Evolutionary conservation across 92 coral and sea anemone genomes (phyloP).

Genomic region (Muricea muricata): DNA sequence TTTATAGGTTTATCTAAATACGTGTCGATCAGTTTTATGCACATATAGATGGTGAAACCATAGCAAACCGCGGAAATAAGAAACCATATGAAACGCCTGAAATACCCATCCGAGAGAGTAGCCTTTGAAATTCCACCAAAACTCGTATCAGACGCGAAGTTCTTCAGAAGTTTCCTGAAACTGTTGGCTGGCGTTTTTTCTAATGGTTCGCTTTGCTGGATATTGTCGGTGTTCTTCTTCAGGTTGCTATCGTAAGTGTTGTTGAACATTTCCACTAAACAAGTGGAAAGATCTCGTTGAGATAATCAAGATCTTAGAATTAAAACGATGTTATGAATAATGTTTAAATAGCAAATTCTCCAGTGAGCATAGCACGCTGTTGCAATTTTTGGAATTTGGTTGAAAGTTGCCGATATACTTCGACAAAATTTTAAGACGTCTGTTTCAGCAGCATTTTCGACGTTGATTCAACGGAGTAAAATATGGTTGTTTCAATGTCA

Average conservation of each 20-base stretch:
- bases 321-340: no score
- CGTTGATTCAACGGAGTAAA: no score
- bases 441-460: no score
- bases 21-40: not conserved
- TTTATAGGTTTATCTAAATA: not conserved
- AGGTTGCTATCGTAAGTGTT: not conserved
- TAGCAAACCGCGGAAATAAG: slow-evolving; percentile 18
- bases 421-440: no score
- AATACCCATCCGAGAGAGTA: not conserved
- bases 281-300: no score
- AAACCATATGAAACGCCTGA: slow-evolving; percentile 9
- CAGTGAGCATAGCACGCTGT: no score
- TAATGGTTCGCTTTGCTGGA: not conserved
- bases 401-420: no score
- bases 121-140: slow-evolving; percentile 34
- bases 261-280: slow-evolving; percentile 17
- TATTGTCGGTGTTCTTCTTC: not conserved
- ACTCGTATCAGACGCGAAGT: slow-evolving; percentile 27
- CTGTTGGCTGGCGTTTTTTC: slow-evolving; percentile 13
- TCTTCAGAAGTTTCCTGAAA: slow-evolving; percentile 10
- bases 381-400: no score
- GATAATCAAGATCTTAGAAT: no score
- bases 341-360: no score
- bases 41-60: slow-evolving; percentile 34
- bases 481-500: no score